phyloP scores from a whole-genome alignment of 2,797 vertebrate genomes.

The Pseudomugil tenellus region DNA sequence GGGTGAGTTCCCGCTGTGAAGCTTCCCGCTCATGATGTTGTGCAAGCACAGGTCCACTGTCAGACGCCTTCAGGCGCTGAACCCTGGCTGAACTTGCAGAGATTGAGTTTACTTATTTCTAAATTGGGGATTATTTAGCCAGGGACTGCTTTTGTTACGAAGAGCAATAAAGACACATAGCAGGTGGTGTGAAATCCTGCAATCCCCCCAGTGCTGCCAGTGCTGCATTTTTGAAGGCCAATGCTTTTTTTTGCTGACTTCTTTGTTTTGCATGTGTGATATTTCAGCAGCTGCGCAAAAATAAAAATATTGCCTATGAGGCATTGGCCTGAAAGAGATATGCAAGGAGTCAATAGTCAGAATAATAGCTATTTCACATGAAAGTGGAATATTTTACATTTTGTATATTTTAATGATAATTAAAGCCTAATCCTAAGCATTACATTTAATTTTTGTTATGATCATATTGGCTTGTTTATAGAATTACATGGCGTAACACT shows the following conservation, averaged over 20 bases:
- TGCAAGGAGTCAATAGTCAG: constrained; percentile 25
- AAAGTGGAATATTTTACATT: constrained; percentile 16
- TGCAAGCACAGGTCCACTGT: constrained; percentile 42
- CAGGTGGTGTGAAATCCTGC: constrained; percentile 66
- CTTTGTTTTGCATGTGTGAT: constrained; percentile 74
- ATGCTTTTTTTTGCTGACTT: constrained; percentile 75
- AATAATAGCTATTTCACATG: constrained; percentile 5
- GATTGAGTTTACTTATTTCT: constrained; percentile 61
- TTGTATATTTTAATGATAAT: constrained; percentile 14
- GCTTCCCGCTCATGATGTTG: constrained; percentile 51
- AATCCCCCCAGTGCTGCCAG: constrained; percentile 63
- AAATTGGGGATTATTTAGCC: constrained; percentile 61
- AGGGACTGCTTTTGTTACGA: constrained; percentile 53
- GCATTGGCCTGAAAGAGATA: constrained; percentile 22
- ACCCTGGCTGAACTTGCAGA: constrained; percentile 59
- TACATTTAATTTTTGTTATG: not conserved
- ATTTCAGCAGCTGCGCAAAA: constrained; percentile 58
- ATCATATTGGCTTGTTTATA: not conserved
- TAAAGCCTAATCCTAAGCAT: constrained; percentile 5
- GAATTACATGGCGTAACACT: constrained; percentile 6
- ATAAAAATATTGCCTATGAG: constrained; percentile 52
- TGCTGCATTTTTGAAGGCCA: constrained; percentile 72
- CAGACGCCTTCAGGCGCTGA: constrained; percentile 57
- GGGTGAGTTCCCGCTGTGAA: constrained; percentile 85
- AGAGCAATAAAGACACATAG: constrained; percentile 61